phyloP scores from a whole-genome alignment of 1,140 invertebrate genomes.

The Adelges cooleyi region DNA sequence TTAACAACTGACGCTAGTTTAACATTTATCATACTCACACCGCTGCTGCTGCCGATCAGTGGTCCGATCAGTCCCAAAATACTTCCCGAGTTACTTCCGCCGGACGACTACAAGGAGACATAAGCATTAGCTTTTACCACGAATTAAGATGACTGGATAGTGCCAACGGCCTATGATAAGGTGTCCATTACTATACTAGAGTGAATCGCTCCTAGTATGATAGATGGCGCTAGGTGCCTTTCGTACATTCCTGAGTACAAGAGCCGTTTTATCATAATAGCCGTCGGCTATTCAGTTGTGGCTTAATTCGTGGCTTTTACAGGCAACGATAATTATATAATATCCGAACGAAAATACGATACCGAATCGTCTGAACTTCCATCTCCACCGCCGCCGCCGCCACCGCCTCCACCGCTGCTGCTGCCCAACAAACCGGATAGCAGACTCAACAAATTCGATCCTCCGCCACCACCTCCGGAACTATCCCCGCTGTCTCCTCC shows the following conservation, averaged over 20 bases:
- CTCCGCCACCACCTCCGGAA: slow-evolving; percentile 4
- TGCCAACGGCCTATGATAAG: too few relatives aligned
- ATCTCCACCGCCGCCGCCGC: background rate
- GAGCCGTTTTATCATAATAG: too few relatives aligned
- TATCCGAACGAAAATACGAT: background rate
- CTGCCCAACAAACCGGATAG: slow-evolving; percentile 29
- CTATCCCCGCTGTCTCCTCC: slow-evolving; percentile 12
- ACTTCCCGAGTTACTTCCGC: slow-evolving; percentile 25
- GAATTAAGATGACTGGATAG: too few relatives aligned
- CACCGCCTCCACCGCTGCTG: slow-evolving; percentile 27
- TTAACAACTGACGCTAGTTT: too few relatives aligned
- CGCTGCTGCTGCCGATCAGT: slow-evolving; percentile 28
- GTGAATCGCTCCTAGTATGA: too few relatives aligned
- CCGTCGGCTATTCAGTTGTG: too few relatives aligned
- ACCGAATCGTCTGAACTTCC: background rate
- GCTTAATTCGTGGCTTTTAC: too few relatives aligned
- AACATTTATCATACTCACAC: slow-evolving; percentile 3
- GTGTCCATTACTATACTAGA: too few relatives aligned
- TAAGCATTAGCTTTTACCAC: too few relatives aligned
- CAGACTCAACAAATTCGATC: slow-evolving; percentile 30
- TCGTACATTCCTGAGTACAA: too few relatives aligned
- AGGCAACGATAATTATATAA: too few relatives aligned
- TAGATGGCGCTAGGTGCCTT: too few relatives aligned
- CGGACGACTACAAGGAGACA: background rate
- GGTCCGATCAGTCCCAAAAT: slow-evolving; percentile 26